Percentiles rank a stretch among this genome's conserved stretches.
These are phyloP conservation scores for Turritopsis dohrnii DNA, from an alignment of 30 jellyfish, hydroid and myxozoan species.

Conservation along the genomic window DNA sequence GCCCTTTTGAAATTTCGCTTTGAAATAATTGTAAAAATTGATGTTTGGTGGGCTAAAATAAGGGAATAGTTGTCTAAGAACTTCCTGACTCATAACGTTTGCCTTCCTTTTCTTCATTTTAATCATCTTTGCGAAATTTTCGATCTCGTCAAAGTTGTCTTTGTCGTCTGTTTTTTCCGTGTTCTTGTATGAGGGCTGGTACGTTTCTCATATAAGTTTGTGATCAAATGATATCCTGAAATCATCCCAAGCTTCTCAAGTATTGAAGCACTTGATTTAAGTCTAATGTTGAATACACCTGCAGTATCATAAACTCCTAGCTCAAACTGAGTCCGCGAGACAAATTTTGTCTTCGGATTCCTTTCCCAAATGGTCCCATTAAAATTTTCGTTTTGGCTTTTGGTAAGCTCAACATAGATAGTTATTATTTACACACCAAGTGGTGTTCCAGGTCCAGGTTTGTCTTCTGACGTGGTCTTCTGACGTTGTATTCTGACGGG, in stretches of 20 bases:
- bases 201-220: not conserved
- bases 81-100: not conserved
- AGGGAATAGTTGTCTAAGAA: not conserved
- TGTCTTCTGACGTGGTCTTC: too few species aligned
- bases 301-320: too few species aligned
- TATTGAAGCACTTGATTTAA: not conserved
- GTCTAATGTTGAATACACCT: not conserved
- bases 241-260: not conserved
- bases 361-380: not conserved
- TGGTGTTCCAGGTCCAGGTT: too few species aligned
- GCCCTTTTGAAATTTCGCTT: not conserved
- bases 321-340: not conserved
- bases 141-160: not conserved
- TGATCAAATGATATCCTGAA: not conserved
- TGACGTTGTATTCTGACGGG: not conserved
- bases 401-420: not conserved
- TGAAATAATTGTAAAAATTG: not conserved
- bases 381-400: not conserved
- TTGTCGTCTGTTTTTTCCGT: not conserved
- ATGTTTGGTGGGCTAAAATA: not conserved
- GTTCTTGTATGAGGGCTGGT: not conserved
- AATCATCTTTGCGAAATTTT: not conserved
- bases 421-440: not conserved
- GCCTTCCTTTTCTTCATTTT: not conserved
- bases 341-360: not conserved